Base-by-base conservation (phyloP, 2,113 vertebrate species). In the Hippocampus barbouri region DNA sequence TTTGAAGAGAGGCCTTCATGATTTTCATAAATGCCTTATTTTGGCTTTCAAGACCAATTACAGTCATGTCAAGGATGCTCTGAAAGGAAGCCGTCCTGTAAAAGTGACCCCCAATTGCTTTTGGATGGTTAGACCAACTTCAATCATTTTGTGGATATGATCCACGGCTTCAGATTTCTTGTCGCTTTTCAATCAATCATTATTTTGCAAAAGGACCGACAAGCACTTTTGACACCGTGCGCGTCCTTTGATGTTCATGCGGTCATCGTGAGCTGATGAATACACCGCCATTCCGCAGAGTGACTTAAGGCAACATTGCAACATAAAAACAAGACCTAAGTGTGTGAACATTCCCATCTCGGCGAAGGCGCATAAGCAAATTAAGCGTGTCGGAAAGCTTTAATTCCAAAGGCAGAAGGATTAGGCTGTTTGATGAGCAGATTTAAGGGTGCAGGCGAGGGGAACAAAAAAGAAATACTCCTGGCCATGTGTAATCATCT, bases 401-500 rank as follows among this genome's bases (percentile, higher is more conserved):
- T 91, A 93, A 91, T 93, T 90, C 76, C 15, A 85, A 85, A 88
- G 83, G 90, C 86, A 87, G 85, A 79, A 77, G 90, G 90, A 91
- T 92, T 93, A 91, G 72, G 72, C 79, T 79, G 88, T 90, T 91
- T 93, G 91, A 93, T 92, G 91, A 90, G 88, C 89, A 93, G 92
- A 91, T 92, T 92, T 90, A 87, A 84, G 85, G 85, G 88, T 83
- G 85, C 83, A 85, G 83, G 86, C 80, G 75, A 86, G 75, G 87
- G 80, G 85, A 43, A 43, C 38, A 91, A 92, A 89, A 91, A 89
- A 88, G 85, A 83, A 90, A 89, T 85, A 87, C 89, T 90, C 88
- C 84, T 89, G 85, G 86, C 87, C 85, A 89, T 85, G 84, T 68
- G 74, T 87, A 89, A 90, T 91, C 91, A 91, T 92, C 89, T 92